Base-by-base conservation (phyloP, 2,113 vertebrate genomes). In the Prionailurus bengalensis region DNA sequence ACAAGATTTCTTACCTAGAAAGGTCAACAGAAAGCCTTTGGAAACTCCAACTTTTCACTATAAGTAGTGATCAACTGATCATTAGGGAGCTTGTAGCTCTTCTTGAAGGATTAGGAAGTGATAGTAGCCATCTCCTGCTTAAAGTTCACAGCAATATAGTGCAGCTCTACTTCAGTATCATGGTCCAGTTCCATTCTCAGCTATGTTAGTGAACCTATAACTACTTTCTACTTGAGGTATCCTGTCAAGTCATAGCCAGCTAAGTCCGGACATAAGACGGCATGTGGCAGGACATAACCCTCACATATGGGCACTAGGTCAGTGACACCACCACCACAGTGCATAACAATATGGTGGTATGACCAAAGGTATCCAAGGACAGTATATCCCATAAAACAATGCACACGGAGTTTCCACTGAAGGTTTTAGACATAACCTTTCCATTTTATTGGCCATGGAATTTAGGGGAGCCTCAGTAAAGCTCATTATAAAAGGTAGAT, bases 11-110 rank as follows among this genome's bases (percentile, higher is more conserved):
- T 96, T 94, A 98, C 98, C 98, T 5, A 99, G 99, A 97, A 99
- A 99, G 84, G 99, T 97, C 99, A 98, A 98, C 99, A 99, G 21
- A 99, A 98, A 98, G 98, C 89, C 99, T 99, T 98, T 98, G 99
- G 97, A 99, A 98, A 98, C 98, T 98, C 31, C 99, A 99, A 97
- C 98, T 99, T 93, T n/a, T 94, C 92, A 61, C 92, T 74, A 65
- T 65, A 61, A 66, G 27, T 92, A 7, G 33, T n/a, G 21, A 95
- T 89, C 23, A 88, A 14, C 5, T 76, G 96, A 84, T 92, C 31
- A 0, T 93, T 93, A 1, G 48, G 91, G 13, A 97, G 58, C 23
- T 76, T 3, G 5, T 79, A 80, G 97, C 98, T 99, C 8, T 98
- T 33, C 0, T n/a, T 53, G 65, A 76, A 53, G 25, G 90, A 80